Evolutionary conservation across 2,888 invertebrate species (phyloP), one percentile per base, ranked within the genome.

Genomic region (Epinotia bilunana): DNA sequence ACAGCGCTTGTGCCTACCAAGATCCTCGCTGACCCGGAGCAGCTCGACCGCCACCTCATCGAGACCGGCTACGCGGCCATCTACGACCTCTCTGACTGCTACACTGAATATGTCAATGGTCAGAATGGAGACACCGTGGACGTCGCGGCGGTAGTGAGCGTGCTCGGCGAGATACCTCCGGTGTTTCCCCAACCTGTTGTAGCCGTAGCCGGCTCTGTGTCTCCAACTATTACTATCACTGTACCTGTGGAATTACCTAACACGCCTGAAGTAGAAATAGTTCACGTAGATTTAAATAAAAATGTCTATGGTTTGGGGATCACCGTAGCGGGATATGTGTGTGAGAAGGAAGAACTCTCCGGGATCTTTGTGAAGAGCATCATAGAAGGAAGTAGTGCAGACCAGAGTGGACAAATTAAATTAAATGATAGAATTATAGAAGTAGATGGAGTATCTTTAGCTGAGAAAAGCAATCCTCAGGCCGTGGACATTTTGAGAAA

Each of bases 311-410:
- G 99, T 46, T 94, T 98, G 77, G 99, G 99, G 63, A 99, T 99
- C 82, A 99, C 99, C 3, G 98, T 99, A 71, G 99, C 99, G 3
- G 99, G 99, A 64, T 99, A 99, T 92, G 99, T 99, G 58, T 99
- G 99, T 91, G 98, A 99, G 90, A 98, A 98, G 93, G 99, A 99
- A 93, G 99, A 99, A 91, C 95, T 99, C 70, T 99, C 99, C n/a
- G 99, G 99, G 9, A 99, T 99, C 85, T 99, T 99, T 94, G 99
- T 99, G 20, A 99, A 99, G 91, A 99, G 99, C 88, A 98, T 99
- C 82, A 98, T 99, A 84, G 97, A 98, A 87, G 99, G 99, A 71
- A 99, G 99, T 91, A 98, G 99, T 72, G 99, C 99, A 0, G 98
- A 98, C 88, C 94, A 97, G 83, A 98, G 98, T 88, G 97, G 97